Base-by-base conservation (phyloP, 2,113 vertebrate species). In the Melanerpes aurifrons region DNA sequence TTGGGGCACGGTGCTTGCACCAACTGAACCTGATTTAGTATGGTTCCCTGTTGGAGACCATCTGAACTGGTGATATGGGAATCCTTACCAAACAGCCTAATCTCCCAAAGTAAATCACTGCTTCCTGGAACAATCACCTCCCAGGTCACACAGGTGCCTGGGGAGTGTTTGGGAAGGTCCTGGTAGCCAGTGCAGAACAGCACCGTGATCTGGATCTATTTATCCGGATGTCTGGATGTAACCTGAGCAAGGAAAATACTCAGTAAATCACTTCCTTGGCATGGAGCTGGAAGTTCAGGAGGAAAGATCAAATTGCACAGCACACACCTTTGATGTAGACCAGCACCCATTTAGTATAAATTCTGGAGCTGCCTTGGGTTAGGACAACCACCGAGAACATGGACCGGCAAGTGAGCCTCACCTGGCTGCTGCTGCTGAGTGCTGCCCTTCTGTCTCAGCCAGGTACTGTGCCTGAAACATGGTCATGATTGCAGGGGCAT, bases 61-160 rank as follows among this genome's bases (percentile, higher is more conserved):
- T 68, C 37, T 48, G 57, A 48, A 59, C 18, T 37, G 47, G 14
- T 32, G 37, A 9, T 48, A 64, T 11, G 31, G 73, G 57, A 92
- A 76, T 80, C 82, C n/a, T 95, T 31, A 71, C 64, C 72, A 87
- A 94, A 91, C 68, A 94, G 64, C 72, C 72, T 93, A 77, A 91
- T 47, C 63, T 85, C 84, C 54, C 66, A 64, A 93, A 76, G 43
- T 32, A 87, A 92, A 91, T 43, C 71, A 7, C 17, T 53, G 69
- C 72, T 95, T 96, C 96, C 96, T 96, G 96, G 92, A 96, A 95
- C 83, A 92, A 63, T n/a, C 77, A 37, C 64, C 53, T 32, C 89
- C 87, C 4, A 67, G 5, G n/a, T 45, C 87, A 32, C 67, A 61
- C 8, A 68, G 17, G n/a, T 35, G 66, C 78, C 45, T 0, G 1